Evolutionary conservation across 2,888 invertebrate species (phyloP).

Genomic region (Erebia ligea): DNA sequence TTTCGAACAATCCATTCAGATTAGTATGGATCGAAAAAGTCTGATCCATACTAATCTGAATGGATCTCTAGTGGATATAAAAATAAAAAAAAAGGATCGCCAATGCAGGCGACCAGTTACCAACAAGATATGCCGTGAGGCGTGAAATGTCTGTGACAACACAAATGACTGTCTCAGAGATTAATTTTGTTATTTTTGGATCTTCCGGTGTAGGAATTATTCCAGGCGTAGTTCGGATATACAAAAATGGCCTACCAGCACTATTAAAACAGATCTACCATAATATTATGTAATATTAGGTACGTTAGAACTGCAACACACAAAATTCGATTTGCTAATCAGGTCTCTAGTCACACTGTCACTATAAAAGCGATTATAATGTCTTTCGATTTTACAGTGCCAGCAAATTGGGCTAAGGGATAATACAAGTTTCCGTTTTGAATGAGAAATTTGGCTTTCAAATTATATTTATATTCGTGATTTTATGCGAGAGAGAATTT

Average conservation of each 20-base stretch:
- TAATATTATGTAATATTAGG: constrained; percentile 61
- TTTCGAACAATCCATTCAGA: too few species aligned
- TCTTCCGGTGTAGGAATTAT: background rate
- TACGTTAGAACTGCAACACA: constrained; percentile 52
- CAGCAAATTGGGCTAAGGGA: constrained; percentile 38
- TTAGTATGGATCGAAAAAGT: too few species aligned
- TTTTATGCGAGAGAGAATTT: constrained; percentile 27
- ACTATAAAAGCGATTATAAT: constrained; percentile 42
- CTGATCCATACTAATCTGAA: too few species aligned
- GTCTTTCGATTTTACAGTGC: constrained; percentile 38
- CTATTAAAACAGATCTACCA: background rate
- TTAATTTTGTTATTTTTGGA: too few species aligned
- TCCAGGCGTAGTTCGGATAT: background rate
- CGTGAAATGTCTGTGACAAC: too few species aligned
- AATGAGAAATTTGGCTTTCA: constrained; percentile 26
- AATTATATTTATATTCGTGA: constrained; percentile 27
- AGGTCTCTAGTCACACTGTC: constrained; percentile 40
- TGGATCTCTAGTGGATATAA: too few species aligned
- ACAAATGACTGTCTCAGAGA: too few species aligned
- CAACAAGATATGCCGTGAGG: too few species aligned
- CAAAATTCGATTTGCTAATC: constrained; percentile 43
- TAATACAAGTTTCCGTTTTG: constrained; percentile 38
- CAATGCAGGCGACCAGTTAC: too few species aligned
- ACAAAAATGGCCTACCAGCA: constrained; percentile 1
- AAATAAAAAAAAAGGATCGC: too few species aligned